A percentile compares a stretch with the other conserved stretches of the same genome.
Evolutionary conservation across 2,888 invertebrate species (phyloP).

Genomic region (Hartigia nigra): DNA sequence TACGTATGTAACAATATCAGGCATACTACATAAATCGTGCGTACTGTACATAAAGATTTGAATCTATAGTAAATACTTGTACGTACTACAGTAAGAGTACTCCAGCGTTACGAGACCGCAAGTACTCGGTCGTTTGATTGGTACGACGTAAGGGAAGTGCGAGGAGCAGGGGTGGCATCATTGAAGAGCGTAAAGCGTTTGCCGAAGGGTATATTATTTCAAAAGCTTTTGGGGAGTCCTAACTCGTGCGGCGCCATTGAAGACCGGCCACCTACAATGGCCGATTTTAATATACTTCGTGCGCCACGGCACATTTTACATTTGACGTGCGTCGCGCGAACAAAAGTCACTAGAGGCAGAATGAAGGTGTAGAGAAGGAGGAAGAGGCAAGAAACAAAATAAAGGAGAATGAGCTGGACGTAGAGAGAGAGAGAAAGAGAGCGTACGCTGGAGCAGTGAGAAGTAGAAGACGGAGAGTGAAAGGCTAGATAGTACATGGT

Average conservation of each 20-base stretch:
- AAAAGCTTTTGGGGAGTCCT: slow-evolving; percentile 46
- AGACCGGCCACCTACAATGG: slow-evolving; percentile 47
- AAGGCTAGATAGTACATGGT: slow-evolving; percentile 6
- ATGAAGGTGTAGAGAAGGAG: slow-evolving; percentile 11
- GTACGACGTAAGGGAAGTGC: neutral
- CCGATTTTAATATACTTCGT: slow-evolving; percentile 51
- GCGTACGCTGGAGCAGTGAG: slow-evolving; percentile 8
- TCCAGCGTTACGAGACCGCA: neutral
- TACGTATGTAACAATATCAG: neutral
- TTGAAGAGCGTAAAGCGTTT: neutral
- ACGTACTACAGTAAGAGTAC: neutral
- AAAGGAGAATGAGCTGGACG: neutral
- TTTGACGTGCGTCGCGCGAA: slow-evolving; percentile 48
- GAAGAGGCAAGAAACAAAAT: neutral
- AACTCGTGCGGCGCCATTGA: slow-evolving; percentile 46
- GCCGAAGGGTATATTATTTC: slow-evolving; percentile 45
- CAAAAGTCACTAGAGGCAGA: slow-evolving; percentile 36
- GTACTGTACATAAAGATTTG: no score
- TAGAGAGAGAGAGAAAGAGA: slow-evolving; percentile 12
- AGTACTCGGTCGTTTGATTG: neutral
- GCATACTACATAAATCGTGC: neutral
- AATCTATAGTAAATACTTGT: neutral
- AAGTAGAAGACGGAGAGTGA: slow-evolving; percentile 15
- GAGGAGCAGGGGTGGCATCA: no score
- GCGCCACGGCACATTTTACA: slow-evolving; percentile 25